Percentiles rank a stretch among this genome's conserved stretches.
These are phyloP conservation scores for Amblyornis subalaris DNA, from an alignment of 2,113 vertebrate species.

Conservation along the genomic window DNA sequence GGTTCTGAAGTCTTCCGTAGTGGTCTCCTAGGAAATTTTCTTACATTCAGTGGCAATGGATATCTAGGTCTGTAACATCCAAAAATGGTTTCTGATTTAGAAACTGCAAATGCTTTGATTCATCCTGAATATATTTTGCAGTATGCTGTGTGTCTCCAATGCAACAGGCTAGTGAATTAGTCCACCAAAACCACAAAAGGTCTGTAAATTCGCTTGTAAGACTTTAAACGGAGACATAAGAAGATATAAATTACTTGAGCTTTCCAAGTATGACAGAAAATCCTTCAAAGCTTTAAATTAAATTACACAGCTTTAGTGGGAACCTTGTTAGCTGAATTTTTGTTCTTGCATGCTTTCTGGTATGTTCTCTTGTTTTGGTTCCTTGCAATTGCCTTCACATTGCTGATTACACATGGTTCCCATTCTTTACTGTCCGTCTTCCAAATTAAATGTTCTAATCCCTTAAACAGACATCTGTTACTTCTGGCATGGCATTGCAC, in stretches of 20 bases:
- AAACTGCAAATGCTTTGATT: not conserved
- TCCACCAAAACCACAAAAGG: not conserved
- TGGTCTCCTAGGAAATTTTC: not conserved
- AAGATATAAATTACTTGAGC: not conserved
- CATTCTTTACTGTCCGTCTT: not conserved
- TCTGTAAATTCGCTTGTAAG: not conserved
- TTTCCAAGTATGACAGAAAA: not conserved
- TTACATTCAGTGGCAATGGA: not conserved
- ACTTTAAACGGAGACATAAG: not conserved
- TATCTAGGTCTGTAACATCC: not conserved
- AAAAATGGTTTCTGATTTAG: not conserved
- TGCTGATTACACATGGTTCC: not conserved
- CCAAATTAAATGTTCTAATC: not conserved
- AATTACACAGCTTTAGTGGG: not conserved
- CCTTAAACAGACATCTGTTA: not conserved
- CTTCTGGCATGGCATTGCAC: not conserved
- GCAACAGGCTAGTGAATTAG: not conserved
- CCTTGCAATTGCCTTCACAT: not conserved
- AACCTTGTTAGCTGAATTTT: not conserved
- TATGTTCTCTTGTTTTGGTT: not conserved
- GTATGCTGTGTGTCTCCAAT: not conserved
- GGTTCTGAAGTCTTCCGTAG: not conserved
- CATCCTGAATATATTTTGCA: not conserved
- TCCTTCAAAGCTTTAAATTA: not conserved
- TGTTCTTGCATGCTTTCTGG: not conserved